Evolutionary conservation across 2,113 vertebrate genomes (phyloP), one percentile per base, ranked within the genome.

Genomic region (Prionailurus bengalensis): DNA sequence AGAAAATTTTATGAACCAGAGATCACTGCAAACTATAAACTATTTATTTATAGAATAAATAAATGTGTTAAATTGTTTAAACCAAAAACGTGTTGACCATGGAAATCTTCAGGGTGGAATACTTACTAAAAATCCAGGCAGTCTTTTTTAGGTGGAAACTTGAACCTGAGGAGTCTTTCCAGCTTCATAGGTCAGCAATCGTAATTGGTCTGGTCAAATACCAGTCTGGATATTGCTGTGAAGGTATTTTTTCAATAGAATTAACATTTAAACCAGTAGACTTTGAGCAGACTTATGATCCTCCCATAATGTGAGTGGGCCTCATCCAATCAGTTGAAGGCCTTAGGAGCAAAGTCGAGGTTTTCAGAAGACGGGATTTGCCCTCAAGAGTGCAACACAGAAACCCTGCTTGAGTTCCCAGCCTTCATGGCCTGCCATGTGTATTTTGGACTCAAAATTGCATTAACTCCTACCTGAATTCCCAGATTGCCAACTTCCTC

Each of bases 21-120:
- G 16, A 86, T 94, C 39, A 85, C 16, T 42, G 14, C 13, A 94
- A 94, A 87, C 70, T 90, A 74, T 87, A 90, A 92, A 85, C 45
- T 45, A 45, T 9, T 45, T 45, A 9, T 9, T 45, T 45, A 45
- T 51, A 51, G 51, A 14, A 74, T 87, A 90, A 92, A 85, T 58
- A 92, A 89, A 71, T 85, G 11, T 70, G 36, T 89, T 90, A 66
- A 17, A 27, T 66, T 55, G 2, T 94, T 91, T 88, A 80, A 88
- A n/a, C 25, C 4, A 91, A 91, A 82, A 78, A 65, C 33, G 19
- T 42, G 51, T 66, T 33, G 42, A n/a, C 29, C 25, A 51, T 48
- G 53, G 55, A 61, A 73, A 92, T 7, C 84, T 96, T 87, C n/a
- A 16, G 9, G 27, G 17, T 95, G 16, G 3, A 39, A 79, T 63